phyloP scores from a whole-genome alignment of 1,140 invertebrate genomes.

The Cydia pomonella region DNA sequence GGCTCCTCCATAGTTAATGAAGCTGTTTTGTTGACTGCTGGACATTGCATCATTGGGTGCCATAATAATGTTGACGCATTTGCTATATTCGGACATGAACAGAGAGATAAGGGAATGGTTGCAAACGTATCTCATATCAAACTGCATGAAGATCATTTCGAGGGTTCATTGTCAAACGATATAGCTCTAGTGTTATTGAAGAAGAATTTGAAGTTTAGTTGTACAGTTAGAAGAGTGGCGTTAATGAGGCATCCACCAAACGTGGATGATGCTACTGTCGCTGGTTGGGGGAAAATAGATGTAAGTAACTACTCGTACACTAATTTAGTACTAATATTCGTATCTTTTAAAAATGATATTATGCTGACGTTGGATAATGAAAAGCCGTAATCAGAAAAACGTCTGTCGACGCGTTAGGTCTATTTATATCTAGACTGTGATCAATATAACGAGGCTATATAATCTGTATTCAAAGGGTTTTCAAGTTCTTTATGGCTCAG shows the following conservation, averaged over 20 bases:
- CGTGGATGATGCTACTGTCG: neutral
- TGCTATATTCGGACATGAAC: neutral
- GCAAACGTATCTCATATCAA: neutral
- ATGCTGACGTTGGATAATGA: too few species aligned
- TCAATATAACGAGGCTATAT: too few species aligned
- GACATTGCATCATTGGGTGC: conserved; percentile 35
- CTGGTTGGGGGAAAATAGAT: neutral
- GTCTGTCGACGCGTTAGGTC: too few species aligned
- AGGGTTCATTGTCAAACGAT: conserved; percentile 3
- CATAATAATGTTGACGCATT: neutral
- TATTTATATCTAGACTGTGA: too few species aligned
- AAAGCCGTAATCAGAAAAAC: too few species aligned
- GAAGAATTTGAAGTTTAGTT: conserved; percentile 21
- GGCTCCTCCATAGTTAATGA: conserved; percentile 39
- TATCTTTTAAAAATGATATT: too few species aligned
- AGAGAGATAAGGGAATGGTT: neutral
- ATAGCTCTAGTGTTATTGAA: conserved; percentile 35
- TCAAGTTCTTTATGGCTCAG: too few species aligned
- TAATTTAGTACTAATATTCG: too few species aligned
- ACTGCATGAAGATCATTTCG: conserved; percentile 12
- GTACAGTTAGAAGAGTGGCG: neutral
- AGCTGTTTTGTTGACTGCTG: conserved; percentile 37
- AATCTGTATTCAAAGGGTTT: too few species aligned
- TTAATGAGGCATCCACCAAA: neutral
- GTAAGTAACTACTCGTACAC: neutral